Base-by-base conservation (phyloP, 1,140 invertebrate genomes). In the Delia radicum region DNA sequence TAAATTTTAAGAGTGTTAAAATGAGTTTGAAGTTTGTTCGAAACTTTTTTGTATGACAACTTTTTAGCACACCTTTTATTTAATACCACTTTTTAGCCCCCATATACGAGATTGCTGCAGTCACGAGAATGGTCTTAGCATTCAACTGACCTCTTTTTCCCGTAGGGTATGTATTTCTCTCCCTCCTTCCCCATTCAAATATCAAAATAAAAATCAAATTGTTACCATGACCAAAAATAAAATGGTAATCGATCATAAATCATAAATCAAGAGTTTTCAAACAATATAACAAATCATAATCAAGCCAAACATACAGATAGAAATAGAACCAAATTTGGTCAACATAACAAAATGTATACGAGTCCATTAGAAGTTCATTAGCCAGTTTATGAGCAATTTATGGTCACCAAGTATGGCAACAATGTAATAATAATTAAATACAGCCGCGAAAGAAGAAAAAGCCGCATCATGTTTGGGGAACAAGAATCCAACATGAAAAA, bases 361-460 rank as follows among this genome's bases (percentile, higher is more conserved):
- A 69, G n/a, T 28, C 65, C 65, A 69, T 69, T 69, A 69, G 65
- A 69, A 69, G 65, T 69, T 69, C 65, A 69, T 69, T 69, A 69
- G 65, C 65, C 65, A 69, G n/a, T 69, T 37, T 33, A 69, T 69
- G 65, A 69, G 65, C 29, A 69, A 69, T 69, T 33, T 67, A 67
- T 67, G 33, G 63, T 67, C 63, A 67, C 27, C 63, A 31, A 67
- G n/a, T 21, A 69, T 37, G 65, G 65, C 65, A 69, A 69, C 65
- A 69, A 69, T 69, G 65, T 69, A 33, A 69, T n/a, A n/a, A 69
- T 69, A 69, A 69, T 69, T 69, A 69, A 69, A 69, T 18, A 69
- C 33, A 55, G 21, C 18, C 48, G 48, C n/a, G n/a, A n/a, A n/a
- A 55, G 18, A 21, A 55, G 21, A 55, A 15, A 55, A 42, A 42